Evolutionary conservation across 2,888 invertebrate genomes (phyloP).

Genomic region (Cataglyphis cursor): DNA sequence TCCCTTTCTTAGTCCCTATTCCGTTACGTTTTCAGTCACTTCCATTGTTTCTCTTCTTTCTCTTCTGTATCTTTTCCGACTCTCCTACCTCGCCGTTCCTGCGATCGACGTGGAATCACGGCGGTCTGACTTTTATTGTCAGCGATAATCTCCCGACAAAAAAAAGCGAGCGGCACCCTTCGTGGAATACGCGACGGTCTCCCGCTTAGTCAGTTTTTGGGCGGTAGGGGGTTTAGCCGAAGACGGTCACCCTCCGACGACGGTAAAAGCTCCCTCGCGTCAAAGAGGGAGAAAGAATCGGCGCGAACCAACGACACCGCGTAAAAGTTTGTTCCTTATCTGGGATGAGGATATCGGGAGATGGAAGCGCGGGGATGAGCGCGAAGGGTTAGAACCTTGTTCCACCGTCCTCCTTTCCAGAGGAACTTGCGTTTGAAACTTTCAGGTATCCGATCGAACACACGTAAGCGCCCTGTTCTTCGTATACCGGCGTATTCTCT

Average conservation of each 20-base stretch:
- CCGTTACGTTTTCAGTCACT: conserved; percentile 58
- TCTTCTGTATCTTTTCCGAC: conserved; percentile 50
- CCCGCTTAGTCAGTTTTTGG: conserved; percentile 52
- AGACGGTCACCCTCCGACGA: conserved; percentile 57
- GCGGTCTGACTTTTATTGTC: conserved; percentile 73
- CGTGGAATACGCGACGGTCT: conserved; percentile 58
- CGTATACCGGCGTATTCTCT: conserved; percentile 1
- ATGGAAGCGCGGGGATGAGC: not conserved
- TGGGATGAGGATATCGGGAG: conserved; percentile 61
- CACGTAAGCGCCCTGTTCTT: conserved; percentile 51
- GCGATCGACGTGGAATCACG: conserved; percentile 69
- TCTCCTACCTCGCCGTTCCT: conserved; percentile 18
- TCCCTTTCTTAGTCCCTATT: conserved; percentile 52
- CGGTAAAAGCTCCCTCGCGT: conserved; percentile 65
- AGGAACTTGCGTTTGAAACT: conserved; percentile 40
- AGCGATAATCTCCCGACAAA: conserved; percentile 73
- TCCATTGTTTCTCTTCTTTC: conserved; percentile 52
- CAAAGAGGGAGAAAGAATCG: conserved; percentile 56
- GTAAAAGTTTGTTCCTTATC: conserved; percentile 75
- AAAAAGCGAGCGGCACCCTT: conserved; percentile 64
- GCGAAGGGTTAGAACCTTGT: conserved; percentile 21
- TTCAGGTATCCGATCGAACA: conserved; percentile 57
- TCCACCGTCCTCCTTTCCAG: conserved; percentile 28
- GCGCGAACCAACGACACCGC: conserved; percentile 70
- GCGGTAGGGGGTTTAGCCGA: conserved; percentile 45